phyloP scores from a whole-genome alignment of 2,888 invertebrate genomes.

The Pseudanteris insignis region DNA sequence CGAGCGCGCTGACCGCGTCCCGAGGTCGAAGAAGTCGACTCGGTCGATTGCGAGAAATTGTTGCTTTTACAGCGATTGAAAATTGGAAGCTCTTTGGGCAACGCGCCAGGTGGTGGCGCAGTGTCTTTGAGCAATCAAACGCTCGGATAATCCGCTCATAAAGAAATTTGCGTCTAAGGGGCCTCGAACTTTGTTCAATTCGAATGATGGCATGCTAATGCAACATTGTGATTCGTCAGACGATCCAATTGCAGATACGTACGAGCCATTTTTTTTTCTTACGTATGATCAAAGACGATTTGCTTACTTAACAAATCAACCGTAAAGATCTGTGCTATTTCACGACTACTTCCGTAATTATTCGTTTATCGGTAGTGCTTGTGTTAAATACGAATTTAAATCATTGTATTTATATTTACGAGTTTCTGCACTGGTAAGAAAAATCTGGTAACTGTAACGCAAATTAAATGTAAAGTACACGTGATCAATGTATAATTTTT shows the following conservation, averaged over 20 bases:
- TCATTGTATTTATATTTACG: too few relatives aligned
- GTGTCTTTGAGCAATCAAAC: constrained; percentile 46
- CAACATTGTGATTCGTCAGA: constrained; percentile 28
- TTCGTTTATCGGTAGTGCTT: too few relatives aligned
- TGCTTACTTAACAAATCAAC: constrained; percentile 11
- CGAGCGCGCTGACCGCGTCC: constrained; percentile 62
- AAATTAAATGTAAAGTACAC: too few relatives aligned
- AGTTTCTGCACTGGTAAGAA: too few relatives aligned
- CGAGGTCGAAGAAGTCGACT: constrained; percentile 50
- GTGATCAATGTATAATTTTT: too few relatives aligned
- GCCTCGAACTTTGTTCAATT: constrained; percentile 9
- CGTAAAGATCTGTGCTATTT: neutral
- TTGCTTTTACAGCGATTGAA: constrained; percentile 65
- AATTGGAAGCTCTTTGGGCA: constrained; percentile 57
- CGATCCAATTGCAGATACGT: constrained; percentile 21
- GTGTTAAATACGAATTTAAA: too few relatives aligned
- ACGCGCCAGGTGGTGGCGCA: constrained; percentile 60
- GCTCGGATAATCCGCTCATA: constrained; percentile 34
- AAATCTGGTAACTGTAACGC: too few relatives aligned
- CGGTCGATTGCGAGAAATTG: constrained; percentile 49
- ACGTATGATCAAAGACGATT: constrained; percentile 16
- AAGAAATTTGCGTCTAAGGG: constrained; percentile 27
- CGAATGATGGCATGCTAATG: constrained; percentile 31
- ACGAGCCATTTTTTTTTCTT: constrained; percentile 7
- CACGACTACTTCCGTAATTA: neutral